Percentiles rank a stretch among this genome's conserved stretches.
Conservation (phyloP, 2,797 vertebrate genomes). For the Florisuga fusca region DNA sequence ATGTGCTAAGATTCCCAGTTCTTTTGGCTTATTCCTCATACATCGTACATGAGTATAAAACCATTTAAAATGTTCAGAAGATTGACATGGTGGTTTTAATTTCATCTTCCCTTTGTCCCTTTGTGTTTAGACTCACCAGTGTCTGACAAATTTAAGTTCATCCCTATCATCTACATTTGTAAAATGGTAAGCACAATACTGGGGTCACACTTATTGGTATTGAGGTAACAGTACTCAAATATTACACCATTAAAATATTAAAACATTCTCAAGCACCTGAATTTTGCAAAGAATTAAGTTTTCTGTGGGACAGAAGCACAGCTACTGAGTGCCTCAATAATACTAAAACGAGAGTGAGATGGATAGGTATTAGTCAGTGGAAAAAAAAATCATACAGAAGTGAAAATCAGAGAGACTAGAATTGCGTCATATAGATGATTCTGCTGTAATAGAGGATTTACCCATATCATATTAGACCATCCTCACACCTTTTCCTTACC, state of each 20-base stretch:
- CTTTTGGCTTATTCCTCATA: constrained; percentile 17
- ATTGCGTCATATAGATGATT: constrained; percentile 56
- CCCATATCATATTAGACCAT: background rate
- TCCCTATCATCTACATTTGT: background rate
- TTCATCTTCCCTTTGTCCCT: background rate
- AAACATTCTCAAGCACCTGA: background rate
- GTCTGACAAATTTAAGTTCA: background rate
- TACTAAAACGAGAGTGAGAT: constrained; percentile 33
- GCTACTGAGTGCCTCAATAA: constrained; percentile 51
- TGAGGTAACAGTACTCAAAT: background rate
- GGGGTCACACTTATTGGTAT: rapidly evolving
- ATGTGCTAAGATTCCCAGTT: constrained; percentile 41
- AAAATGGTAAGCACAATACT: background rate
- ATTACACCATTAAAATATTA: background rate
- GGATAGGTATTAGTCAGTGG: constrained; percentile 59
- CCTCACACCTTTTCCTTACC: background rate
- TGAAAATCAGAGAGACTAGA: constrained; percentile 52
- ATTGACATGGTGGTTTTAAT: background rate
- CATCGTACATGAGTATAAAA: background rate
- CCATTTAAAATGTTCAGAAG: background rate
- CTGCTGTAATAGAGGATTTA: constrained; percentile 56
- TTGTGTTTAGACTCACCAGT: background rate
- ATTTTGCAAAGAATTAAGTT: constrained; percentile 22
- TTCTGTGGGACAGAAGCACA: constrained; percentile 39
- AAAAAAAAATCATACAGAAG: constrained; percentile 62